Evolutionary conservation across 1,140 invertebrate species (phyloP), one percentile per base, ranked within the genome.

Genomic region (Penaeus chinensis): DNA sequence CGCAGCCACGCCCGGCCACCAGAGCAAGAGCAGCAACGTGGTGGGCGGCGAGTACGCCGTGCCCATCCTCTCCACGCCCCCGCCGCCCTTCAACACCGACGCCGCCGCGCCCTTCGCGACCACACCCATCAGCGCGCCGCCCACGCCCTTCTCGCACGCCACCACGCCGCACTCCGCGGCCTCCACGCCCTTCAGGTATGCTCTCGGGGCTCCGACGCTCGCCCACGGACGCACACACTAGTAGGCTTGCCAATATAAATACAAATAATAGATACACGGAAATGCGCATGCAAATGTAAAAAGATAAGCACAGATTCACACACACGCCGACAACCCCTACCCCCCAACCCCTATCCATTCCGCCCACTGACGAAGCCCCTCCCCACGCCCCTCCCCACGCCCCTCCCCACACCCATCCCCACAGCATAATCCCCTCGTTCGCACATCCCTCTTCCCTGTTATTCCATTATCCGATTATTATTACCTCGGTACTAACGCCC

Each of bases 31-130:
- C 80, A 61, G 84, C 7, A 71, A 81, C 5, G 71, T 74, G 10
- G 80, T 37, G 24, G 83, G 78, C 7, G 78, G 88, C 42, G 88
- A 85, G 61, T 89, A 89, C 20, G 88, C 88, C 18, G 88, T 89
- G 78, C 83, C 88, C 24, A 85, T 85, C 79, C 88, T 89, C 79
- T 89, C 88, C 82, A 89, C 88, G 10, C 83, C 88, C 8, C 88
- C 88, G 1, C 88, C 88, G 22, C 88, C 83, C 42, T 85, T 85
- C 80, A 82, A 82, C 74, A 89, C 83, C 61, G 74, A 69, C 18
- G 62, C 78, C 60, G 74, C 65, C 27, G 81, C 88, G 22, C 79
- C 86, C 69, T 76, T 82, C 61, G 74, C 63, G 20, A 81, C 85
- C 42, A 81, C 79, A n/a, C 82, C 88, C 65, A 84, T 85, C 60